These are phyloP conservation scores for Luffia ferchaultella DNA, from an alignment of 2,888 invertebrate genomes.

Conservation along the genomic window DNA sequence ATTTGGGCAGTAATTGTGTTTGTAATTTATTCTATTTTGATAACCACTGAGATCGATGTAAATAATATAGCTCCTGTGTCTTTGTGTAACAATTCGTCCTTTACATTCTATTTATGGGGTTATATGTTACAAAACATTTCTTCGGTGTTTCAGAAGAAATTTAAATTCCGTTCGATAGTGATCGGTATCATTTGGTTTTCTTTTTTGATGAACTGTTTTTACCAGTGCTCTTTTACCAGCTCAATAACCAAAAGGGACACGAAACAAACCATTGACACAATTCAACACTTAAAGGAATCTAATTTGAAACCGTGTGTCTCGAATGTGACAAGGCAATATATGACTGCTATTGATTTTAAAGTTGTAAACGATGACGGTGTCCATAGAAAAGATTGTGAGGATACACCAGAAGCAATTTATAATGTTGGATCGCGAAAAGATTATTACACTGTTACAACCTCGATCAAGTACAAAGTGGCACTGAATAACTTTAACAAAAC, in stretches of 20 bases:
- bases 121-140: background rate
- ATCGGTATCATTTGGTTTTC: constrained; percentile 11
- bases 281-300: constrained; percentile 4
- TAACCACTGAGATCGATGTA: background rate
- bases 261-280: constrained; percentile 5
- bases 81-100: background rate
- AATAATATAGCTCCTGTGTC: background rate
- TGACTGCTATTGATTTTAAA: background rate
- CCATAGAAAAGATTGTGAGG: constrained; percentile 7
- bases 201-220: constrained; percentile 9
- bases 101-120: constrained; percentile 2
- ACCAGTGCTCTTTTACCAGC: constrained; percentile 9
- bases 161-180: constrained; percentile 4
- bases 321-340: background rate
- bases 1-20: background rate
- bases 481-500: background rate
- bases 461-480: constrained; percentile 4
- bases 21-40: background rate
- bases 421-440: constrained; percentile 3
- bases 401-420: constrained; percentile 5
- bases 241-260: constrained; percentile 7
- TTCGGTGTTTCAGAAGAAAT: background rate
- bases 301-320: constrained; percentile 10
- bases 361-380: constrained; percentile 4
- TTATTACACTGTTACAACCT: constrained; percentile 9